A percentile compares a stretch with the other conserved stretches of the same genome.
Conservation (phyloP, 2,888 invertebrate species). For the Rugalucina vietnamica region DNA sequence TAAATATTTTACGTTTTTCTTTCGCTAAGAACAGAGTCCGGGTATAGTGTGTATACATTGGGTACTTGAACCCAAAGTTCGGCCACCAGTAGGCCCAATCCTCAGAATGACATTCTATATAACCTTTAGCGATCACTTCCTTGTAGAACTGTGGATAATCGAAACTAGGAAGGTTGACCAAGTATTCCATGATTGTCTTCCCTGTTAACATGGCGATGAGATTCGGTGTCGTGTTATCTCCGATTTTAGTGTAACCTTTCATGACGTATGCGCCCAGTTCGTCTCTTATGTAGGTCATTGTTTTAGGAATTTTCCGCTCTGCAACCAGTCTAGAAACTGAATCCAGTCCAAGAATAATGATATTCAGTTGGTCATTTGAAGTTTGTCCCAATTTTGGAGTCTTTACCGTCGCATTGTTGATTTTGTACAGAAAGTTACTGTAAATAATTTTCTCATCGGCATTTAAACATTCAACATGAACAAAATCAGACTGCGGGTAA, state of each 20-base stretch:
- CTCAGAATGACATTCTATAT: background rate
- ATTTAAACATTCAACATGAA: constrained; percentile 58
- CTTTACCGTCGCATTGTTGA: constrained; percentile 27
- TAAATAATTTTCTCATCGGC: constrained; percentile 38
- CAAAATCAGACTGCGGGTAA: constrained; percentile 60
- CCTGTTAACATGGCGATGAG: constrained; percentile 68
- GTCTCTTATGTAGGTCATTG: constrained; percentile 63
- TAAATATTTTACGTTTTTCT: background rate
- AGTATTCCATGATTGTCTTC: constrained; percentile 30
- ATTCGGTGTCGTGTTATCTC: constrained; percentile 70
- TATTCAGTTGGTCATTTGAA: constrained; percentile 48
- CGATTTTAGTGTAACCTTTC: constrained; percentile 71
- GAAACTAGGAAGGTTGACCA: too few relatives aligned
- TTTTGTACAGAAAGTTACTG: constrained; percentile 59
- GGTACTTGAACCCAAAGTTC: background rate
- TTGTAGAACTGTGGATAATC: background rate
- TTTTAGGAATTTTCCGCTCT: constrained; percentile 68
- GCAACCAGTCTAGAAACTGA: constrained; percentile 67
- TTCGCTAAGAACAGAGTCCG: background rate
- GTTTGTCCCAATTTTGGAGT: background rate
- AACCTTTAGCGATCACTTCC: background rate
- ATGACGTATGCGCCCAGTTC: constrained; percentile 59
- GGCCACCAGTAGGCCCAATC: background rate
- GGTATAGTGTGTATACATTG: background rate
- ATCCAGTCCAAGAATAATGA: constrained; percentile 69